Base-by-base conservation (phyloP, 2,888 invertebrate genomes). In the Mesoligia furuncula region DNA sequence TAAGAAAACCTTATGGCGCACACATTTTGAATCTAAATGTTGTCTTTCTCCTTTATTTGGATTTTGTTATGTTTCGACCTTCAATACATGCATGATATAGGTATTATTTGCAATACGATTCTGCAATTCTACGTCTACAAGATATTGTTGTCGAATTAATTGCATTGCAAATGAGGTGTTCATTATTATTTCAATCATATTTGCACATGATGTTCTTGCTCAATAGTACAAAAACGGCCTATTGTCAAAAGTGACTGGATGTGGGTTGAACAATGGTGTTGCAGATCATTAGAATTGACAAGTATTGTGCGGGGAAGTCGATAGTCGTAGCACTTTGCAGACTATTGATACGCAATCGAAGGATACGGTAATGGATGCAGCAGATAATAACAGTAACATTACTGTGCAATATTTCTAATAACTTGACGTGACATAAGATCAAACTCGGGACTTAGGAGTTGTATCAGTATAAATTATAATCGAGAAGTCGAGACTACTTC, bases 231-330 rank as follows among this genome's bases (percentile, higher is more conserved):
- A 77, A 85, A 81, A 81, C 76, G 54, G 67, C 68, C 78, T 77
- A 82, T 84, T 86, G 86, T 87, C 84, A 80, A 83, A 87, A 85
- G 62, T 80, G 82, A 87, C 78, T 79, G 80, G 67, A 87, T 85
- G 91, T 93, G 90, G 93, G 92, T 76, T 85, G 92, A 91, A 91
- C 91, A 92, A 91, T 91, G 69, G 75, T 76, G 74, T 85, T 90
- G 89, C 88, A 88, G 90, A 91, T 91, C 90, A 90, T 90, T 89
- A 87, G 87, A 88, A 90, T 87, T 88, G 90, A 89, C 91, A 90
- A 80, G 88, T 90, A 91, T 91, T 92, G 90, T 91, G 84, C 82
- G 75, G 80, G 71, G 73, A 79, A 77, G 73, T 87, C 74, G 68
- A 83, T 79, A 79, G 67, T 57, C 57, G 42, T 57, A 87, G 67